Percentiles rank a stretch among this genome's conserved stretches.
Conservation (phyloP, 2,797 vertebrate genomes). For the Danio albolineatus region DNA sequence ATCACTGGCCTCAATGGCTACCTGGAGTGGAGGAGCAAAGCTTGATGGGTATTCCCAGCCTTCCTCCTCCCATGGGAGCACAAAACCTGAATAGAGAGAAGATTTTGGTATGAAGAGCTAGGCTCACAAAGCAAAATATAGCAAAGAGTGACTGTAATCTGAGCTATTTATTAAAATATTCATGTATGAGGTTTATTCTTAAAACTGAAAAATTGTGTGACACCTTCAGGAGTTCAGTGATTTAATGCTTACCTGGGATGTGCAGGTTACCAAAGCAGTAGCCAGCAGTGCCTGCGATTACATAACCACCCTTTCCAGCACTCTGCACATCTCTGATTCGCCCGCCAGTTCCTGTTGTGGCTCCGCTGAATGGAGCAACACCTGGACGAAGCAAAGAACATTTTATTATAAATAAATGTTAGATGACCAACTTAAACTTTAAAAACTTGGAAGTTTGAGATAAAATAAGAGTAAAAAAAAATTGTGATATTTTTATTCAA, state of each 20-base stretch:
- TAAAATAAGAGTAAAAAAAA: no score
- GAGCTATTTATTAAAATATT: no score
- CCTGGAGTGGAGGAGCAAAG: slow-evolving; percentile 87
- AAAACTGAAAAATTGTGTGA: background rate
- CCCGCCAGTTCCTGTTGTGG: slow-evolving; percentile 90
- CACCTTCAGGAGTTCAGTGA: no score
- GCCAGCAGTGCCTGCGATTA: slow-evolving; percentile 90
- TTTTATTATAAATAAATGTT: background rate
- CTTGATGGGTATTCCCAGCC: slow-evolving; percentile 85
- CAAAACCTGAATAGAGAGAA: slow-evolving; percentile 77
- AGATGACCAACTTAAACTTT: no score
- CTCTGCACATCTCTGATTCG: slow-evolving; percentile 92
- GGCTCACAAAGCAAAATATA: background rate
- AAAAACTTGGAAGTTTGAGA: no score
- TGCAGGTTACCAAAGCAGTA: slow-evolving; percentile 94
- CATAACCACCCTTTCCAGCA: slow-evolving; percentile 88
- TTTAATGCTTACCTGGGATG: slow-evolving; percentile 81
- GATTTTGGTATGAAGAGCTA: background rate
- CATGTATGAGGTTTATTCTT: background rate
- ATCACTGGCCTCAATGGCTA: slow-evolving; percentile 89
- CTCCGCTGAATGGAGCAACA: slow-evolving; percentile 91
- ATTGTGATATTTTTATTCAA: no score
- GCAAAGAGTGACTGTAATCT: background rate
- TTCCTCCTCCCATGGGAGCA: slow-evolving; percentile 87
- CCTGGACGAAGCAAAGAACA: slow-evolving; percentile 71